Percentiles rank a stretch among this genome's conserved stretches.
Conservation (phyloP, 1,140 invertebrate species). For the Zaprionus davidi region DNA sequence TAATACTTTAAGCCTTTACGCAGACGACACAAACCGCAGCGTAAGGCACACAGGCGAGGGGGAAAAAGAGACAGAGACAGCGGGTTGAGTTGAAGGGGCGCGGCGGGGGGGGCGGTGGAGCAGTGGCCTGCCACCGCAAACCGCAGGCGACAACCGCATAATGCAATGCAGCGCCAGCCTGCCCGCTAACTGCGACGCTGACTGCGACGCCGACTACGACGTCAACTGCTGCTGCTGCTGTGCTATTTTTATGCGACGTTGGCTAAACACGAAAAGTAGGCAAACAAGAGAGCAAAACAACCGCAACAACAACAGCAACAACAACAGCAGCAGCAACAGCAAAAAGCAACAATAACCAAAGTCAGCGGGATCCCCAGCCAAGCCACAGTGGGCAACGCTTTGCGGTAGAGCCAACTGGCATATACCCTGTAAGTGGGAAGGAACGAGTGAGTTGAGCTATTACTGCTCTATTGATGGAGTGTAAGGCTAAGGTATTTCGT, state of each 20-base stretch:
- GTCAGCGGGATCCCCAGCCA: conserved; percentile 7
- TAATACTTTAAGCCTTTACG: conserved; percentile 81
- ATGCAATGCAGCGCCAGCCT: conserved; percentile 60
- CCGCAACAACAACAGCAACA: conserved; percentile 45
- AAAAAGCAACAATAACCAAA: conserved; percentile 9
- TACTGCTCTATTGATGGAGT: too few species aligned
- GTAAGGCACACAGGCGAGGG: conserved; percentile 4
- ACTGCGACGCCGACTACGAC: conserved; percentile 32
- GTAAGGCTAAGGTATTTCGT: neutral
- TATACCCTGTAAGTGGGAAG: neutral
- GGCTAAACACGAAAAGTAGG: conserved; percentile 78
- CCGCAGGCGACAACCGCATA: conserved; percentile 74
- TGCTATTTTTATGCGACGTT: conserved; percentile 79
- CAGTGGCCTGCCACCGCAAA: conserved; percentile 31
- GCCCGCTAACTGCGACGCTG: neutral
- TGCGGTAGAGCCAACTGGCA: neutral
- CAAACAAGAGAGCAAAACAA: conserved; percentile 49
- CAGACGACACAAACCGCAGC: conserved; percentile 70
- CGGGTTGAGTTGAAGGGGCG: neutral
- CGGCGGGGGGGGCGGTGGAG: neutral
- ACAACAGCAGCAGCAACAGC: conserved; percentile 14
- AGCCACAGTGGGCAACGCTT: neutral
- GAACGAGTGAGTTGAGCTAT: too few species aligned
- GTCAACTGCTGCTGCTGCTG: conserved; percentile 37
- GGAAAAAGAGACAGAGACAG: neutral